These are phyloP conservation scores for Porites cylindrica DNA, from an alignment of 92 coral and sea anemone genomes.

Conservation along the genomic window DNA sequence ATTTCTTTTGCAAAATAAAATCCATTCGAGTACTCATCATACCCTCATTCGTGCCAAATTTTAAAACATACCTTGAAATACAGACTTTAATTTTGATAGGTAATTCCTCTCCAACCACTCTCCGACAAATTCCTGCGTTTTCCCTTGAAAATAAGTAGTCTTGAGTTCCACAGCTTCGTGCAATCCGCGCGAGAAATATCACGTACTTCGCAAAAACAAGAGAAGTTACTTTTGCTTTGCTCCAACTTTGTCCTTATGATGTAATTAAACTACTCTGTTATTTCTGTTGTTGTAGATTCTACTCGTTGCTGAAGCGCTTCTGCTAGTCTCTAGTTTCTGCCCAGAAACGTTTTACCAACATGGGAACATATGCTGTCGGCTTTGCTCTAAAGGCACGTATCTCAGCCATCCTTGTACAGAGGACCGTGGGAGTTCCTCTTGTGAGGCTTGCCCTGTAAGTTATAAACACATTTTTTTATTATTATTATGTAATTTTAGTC, in stretches of 20 bases:
- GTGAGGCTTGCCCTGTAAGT: constrained; percentile 40
- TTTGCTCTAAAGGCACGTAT: constrained; percentile 11
- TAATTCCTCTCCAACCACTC: too few species aligned
- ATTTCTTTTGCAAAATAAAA: too few species aligned
- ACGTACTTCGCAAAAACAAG: too few species aligned
- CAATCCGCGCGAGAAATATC: too few species aligned
- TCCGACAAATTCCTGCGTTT: too few species aligned
- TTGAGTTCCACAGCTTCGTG: too few species aligned
- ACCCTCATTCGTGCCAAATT: too few species aligned
- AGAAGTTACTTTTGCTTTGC: too few species aligned
- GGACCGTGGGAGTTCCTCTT: constrained; percentile 6
- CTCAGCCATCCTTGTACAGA: background rate
- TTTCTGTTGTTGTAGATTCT: constrained; percentile 24
- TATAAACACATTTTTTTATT: background rate
- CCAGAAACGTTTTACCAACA: background rate
- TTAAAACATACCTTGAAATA: too few species aligned
- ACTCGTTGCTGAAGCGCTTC: background rate
- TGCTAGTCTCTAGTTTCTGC: background rate
- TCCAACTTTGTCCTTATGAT: background rate
- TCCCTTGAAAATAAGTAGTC: too few species aligned
- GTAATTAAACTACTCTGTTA: background rate
- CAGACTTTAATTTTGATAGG: too few species aligned
- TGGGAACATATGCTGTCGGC: background rate
- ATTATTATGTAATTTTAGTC: background rate
- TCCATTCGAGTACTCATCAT: too few species aligned